phyloP scores from a whole-genome alignment of 1,140 invertebrate genomes.

The Cotesia chilonis region DNA sequence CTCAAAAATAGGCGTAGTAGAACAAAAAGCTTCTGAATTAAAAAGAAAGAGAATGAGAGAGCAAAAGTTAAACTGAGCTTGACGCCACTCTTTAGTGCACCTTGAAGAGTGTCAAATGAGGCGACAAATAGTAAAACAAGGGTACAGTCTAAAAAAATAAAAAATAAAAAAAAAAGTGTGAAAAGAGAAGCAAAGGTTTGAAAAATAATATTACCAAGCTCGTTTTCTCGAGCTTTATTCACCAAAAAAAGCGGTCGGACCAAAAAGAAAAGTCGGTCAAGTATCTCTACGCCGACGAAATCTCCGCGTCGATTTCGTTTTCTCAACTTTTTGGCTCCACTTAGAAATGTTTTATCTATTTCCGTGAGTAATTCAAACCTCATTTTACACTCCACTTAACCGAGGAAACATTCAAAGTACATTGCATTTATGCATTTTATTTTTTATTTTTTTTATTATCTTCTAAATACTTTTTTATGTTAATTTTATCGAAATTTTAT shows the following conservation, averaged over 20 bases:
- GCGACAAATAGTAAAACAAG: background rate
- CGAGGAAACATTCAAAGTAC: too few relatives aligned
- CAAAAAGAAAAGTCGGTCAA: conserved; percentile 53
- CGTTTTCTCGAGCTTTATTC: conserved; percentile 1
- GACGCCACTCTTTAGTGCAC: conserved; percentile 1
- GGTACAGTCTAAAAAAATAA: background rate
- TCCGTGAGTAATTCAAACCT: conserved; percentile 20
- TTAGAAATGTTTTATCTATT: conserved; percentile 21
- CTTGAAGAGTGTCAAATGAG: background rate
- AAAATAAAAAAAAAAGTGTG: background rate
- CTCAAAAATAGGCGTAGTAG: background rate
- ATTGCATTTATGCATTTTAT: background rate
- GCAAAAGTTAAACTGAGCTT: conserved; percentile 22
- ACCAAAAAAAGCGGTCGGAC: conserved; percentile 20
- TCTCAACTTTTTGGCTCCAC: conserved; percentile 7
- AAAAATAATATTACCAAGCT: background rate
- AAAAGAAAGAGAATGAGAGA: background rate
- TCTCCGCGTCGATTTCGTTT: conserved; percentile 24
- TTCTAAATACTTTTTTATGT: too few relatives aligned
- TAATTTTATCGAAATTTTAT: too few relatives aligned
- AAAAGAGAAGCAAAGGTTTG: background rate
- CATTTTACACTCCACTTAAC: conserved; percentile 11
- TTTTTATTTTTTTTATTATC: background rate
- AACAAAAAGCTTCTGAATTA: background rate
- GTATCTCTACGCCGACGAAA: conserved; percentile 41